A percentile compares a stretch with the other conserved stretches of the same genome.
Evolutionary conservation across 2,888 invertebrate species (phyloP).

Genomic region (Pollenia labialis): DNA sequence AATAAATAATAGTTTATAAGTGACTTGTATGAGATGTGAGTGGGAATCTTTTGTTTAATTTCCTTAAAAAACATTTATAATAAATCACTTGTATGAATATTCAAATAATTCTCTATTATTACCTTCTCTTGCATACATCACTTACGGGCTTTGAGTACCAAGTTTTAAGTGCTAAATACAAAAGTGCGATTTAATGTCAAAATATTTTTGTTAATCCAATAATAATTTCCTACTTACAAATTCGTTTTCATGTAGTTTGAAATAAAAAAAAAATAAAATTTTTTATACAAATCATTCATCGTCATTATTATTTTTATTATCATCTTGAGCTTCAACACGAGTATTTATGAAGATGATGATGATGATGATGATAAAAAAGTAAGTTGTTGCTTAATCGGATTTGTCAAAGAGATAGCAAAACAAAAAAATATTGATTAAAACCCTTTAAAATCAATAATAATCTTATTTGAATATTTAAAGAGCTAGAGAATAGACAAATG

Average conservation of each 20-base stretch:
- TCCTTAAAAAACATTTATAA: conserved; percentile 18
- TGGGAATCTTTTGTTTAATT: conserved; percentile 46
- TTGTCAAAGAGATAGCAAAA: conserved; percentile 38
- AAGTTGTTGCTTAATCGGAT: conserved; percentile 57
- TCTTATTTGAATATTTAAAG: conserved; percentile 3
- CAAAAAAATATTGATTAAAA: conserved; percentile 29
- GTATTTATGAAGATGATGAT: conserved; percentile 25
- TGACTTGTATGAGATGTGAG: conserved; percentile 30
- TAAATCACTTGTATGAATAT: conserved; percentile 58
- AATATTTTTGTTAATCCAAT: conserved; percentile 69
- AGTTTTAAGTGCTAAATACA: conserved; percentile 55
- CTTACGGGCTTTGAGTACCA: conserved; percentile 14
- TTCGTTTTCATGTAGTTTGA: conserved; percentile 13
- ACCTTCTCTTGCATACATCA: conserved; percentile 17
- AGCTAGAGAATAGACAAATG: background rate
- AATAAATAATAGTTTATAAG: conserved; percentile 8
- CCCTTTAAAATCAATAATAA: conserved; percentile 52
- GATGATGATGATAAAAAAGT: conserved; percentile 2
- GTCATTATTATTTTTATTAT: conserved; percentile 23
- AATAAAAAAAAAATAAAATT: background rate
- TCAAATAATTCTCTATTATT: conserved; percentile 41
- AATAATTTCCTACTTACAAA: conserved; percentile 67
- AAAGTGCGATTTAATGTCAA: conserved; percentile 66
- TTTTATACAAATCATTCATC: conserved; percentile 10
- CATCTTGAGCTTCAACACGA: conserved; percentile 35